Evolutionary conservation across 2,797 vertebrate species (phyloP).

Genomic region (Kryptopterus vitreolus): DNA sequence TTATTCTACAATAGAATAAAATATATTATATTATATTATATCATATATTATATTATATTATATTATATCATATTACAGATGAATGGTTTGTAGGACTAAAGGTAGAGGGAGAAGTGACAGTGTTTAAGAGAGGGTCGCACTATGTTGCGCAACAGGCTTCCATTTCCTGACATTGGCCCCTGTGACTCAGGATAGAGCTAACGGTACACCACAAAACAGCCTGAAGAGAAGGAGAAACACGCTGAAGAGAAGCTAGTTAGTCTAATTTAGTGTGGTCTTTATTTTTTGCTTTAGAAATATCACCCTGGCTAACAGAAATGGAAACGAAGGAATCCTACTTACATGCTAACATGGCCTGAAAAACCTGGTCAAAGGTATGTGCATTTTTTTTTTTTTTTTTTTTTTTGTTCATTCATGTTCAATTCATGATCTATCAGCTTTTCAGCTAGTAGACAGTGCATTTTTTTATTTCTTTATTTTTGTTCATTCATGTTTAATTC

Average conservation of each 20-base stretch:
- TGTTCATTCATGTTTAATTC: background rate
- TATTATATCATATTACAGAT: background rate
- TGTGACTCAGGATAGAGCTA: slow-evolving; percentile 45
- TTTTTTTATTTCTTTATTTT: no score
- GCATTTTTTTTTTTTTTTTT: slow-evolving; percentile 24
- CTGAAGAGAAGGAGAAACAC: background rate
- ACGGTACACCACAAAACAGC: slow-evolving; percentile 29
- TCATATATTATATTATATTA: no score
- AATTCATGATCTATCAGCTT: background rate
- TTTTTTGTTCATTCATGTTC: background rate
- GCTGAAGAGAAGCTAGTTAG: slow-evolving; percentile 2
- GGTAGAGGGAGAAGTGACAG: slow-evolving; percentile 46
- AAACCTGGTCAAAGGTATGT: background rate
- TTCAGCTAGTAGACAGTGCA: background rate
- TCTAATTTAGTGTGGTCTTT: background rate
- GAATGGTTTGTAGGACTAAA: background rate
- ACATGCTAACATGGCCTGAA: background rate
- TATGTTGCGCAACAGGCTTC: slow-evolving; percentile 64
- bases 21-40: no score
- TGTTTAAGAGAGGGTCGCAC: slow-evolving; percentile 27
- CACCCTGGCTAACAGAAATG: slow-evolving; percentile 8
- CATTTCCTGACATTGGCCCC: slow-evolving; percentile 53
- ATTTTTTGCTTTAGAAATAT: background rate
- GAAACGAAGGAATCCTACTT: background rate
- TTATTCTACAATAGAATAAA: background rate